Evolutionary conservation across 2,797 vertebrate genomes (phyloP).

Genomic region (Tenualosa thibaudeaui): DNA sequence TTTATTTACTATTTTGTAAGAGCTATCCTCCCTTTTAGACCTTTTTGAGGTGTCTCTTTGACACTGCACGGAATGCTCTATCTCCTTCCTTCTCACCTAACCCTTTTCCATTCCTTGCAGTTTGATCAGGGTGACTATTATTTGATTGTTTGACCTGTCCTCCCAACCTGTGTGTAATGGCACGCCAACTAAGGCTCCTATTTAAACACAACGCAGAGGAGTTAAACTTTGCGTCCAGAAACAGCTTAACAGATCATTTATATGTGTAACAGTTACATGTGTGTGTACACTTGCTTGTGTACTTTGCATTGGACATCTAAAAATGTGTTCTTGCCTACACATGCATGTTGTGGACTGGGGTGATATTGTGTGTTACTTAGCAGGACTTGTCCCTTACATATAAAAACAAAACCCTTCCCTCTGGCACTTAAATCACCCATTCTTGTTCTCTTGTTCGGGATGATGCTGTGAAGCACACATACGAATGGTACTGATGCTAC

Average conservation of each 20-base stretch:
- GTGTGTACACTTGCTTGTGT: background rate
- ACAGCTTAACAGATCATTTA: background rate
- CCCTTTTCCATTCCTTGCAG: constrained; percentile 3
- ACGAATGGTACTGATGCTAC: background rate
- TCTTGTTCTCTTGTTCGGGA: background rate
- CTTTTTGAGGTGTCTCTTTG: background rate
- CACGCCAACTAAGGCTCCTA: background rate
- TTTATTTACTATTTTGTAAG: background rate
- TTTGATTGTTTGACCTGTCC: background rate
- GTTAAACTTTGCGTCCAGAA: constrained; percentile 2
- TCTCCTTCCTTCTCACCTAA: background rate
- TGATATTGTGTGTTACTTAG: background rate
- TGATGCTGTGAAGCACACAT: background rate
- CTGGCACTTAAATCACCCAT: background rate
- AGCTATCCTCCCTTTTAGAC: background rate
- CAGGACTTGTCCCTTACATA: background rate
- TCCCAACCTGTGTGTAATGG: background rate
- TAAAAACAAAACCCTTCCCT: background rate
- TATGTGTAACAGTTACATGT: background rate
- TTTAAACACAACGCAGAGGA: background rate
- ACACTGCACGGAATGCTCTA: background rate
- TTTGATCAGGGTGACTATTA: background rate
- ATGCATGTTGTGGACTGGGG: constrained; percentile 11
- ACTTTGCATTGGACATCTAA: background rate
- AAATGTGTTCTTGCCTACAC: constrained; percentile 8